Evolutionary conservation across 2,888 invertebrate species (phyloP).

Genomic region (Brassicogethes aeneus): DNA sequence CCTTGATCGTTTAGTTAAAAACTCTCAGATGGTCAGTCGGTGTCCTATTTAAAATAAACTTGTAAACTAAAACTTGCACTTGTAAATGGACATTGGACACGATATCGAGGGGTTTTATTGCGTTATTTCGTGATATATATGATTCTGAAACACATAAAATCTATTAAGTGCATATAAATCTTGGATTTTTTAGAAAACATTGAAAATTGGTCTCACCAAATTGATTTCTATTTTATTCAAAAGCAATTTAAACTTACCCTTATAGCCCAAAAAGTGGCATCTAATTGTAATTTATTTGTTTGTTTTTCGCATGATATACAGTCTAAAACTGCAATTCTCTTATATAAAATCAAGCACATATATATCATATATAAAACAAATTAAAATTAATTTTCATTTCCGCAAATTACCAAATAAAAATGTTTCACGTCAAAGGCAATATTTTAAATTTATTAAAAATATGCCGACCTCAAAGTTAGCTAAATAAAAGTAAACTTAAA

Average conservation of each 20-base stretch:
- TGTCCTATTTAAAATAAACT: slow-evolving; percentile 6
- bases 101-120: background rate
- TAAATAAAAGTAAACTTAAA: slow-evolving; percentile 8
- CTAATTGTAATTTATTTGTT: too few species aligned
- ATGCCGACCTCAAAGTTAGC: background rate
- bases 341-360: too few species aligned
- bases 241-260: too few species aligned
- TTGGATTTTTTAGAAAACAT: background rate
- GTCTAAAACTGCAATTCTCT: too few species aligned
- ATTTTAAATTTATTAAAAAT: background rate
- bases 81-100: background rate
- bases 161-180: background rate
- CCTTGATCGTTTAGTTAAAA: slow-evolving; percentile 22
- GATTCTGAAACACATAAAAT: background rate
- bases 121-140: background rate
- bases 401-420: too few species aligned
- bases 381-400: too few species aligned
- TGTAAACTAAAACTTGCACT: background rate
- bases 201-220: too few species aligned
- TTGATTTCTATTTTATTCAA: too few species aligned
- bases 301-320: too few species aligned
- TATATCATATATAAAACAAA: too few species aligned
- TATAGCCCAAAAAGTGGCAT: too few species aligned
- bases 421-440: slow-evolving; percentile 1
- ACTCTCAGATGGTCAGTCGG: slow-evolving; percentile 17